phyloP scores from a whole-genome alignment of 2,888 invertebrate genomes.

The Synanthedon myopaeformis region DNA sequence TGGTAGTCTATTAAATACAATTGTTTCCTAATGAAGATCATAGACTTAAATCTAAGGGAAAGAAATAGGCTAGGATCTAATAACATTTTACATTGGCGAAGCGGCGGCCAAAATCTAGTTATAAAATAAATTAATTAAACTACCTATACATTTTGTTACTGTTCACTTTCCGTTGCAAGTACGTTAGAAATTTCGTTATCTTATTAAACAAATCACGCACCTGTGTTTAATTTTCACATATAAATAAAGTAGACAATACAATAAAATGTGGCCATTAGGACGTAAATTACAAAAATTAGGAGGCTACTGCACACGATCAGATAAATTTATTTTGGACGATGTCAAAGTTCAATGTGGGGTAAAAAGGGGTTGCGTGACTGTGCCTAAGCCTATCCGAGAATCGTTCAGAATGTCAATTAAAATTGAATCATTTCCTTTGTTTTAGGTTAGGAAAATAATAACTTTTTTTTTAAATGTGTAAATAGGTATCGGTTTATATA shows the following conservation, averaged over 20 bases:
- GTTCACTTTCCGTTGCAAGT: conserved; percentile 1
- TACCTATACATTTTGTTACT: too few relatives aligned
- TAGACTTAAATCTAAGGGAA: too few relatives aligned
- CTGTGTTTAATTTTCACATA: conserved; percentile 43
- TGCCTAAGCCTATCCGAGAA: background rate
- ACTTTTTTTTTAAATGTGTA: too few relatives aligned
- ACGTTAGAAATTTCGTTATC: background rate
- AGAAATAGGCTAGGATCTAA: too few relatives aligned
- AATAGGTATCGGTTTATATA: too few relatives aligned
- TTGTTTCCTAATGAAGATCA: too few relatives aligned
- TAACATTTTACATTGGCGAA: too few relatives aligned
- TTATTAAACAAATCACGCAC: conserved; percentile 15
- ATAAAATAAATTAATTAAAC: too few relatives aligned
- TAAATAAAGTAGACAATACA: conserved; percentile 19
- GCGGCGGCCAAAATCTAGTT: too few relatives aligned
- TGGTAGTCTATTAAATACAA: too few relatives aligned
- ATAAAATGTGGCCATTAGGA: conserved; percentile 6
- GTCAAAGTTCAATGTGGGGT: conserved; percentile 39
- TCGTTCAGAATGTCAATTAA: background rate
- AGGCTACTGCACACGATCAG: conserved; percentile 17
- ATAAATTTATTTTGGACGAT: conserved; percentile 25
- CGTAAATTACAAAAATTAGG: conserved; percentile 18
- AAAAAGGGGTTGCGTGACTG: background rate
- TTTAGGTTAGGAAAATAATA: background rate
- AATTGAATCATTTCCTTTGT: background rate